Evolutionary conservation across 2,113 vertebrate genomes (phyloP), one percentile per base, ranked within the genome.

Genomic region (Dicentrarchus labrax): DNA sequence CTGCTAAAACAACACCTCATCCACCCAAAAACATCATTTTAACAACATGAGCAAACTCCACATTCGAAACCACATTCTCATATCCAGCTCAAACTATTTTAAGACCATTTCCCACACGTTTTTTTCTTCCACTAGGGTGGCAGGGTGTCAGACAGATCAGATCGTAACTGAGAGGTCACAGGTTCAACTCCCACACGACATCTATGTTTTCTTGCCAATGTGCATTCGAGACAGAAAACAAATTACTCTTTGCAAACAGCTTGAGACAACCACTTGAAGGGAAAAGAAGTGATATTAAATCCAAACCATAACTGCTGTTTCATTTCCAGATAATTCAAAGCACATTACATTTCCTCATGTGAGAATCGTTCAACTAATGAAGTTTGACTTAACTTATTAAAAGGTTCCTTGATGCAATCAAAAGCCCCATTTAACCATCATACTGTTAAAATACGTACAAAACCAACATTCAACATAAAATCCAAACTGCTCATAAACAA

Each of bases 21-120:
- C 65, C 66, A 7, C 59, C 86, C 86, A 88, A 82, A 82, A 89
- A 80, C 72, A 90, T 71, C 81, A 81, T 65, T 85, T 57, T 61
- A 69, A 80, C 78, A 76, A 67, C 73, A 59, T 61, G 75, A 86
- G 74, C 64, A 17, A 74, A 50, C 43, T 30, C 30, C 66, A 51
- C 24, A 3, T 22, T 79, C 36, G 57, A 48, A 84, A 45, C 80
- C 68, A 64, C 59, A 66, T 21, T 12, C 50, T 68, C 71, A 60
- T 3, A 21, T 81, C 74, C 74, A 75, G 70, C 43, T 19, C 36
- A 17, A 38, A 84, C 68, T 82, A 68, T 81, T 88, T 66, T 65
- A 76, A 79, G 80, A 80, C 65, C 6, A 53, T 60, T 84, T 88
- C 80, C 83, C 78, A 82, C 77, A 78, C 57, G 70, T 66, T 72